Evolutionary conservation across 2,797 vertebrate genomes (phyloP), one percentile per base, ranked within the genome.

Genomic region (Coilia nasus): DNA sequence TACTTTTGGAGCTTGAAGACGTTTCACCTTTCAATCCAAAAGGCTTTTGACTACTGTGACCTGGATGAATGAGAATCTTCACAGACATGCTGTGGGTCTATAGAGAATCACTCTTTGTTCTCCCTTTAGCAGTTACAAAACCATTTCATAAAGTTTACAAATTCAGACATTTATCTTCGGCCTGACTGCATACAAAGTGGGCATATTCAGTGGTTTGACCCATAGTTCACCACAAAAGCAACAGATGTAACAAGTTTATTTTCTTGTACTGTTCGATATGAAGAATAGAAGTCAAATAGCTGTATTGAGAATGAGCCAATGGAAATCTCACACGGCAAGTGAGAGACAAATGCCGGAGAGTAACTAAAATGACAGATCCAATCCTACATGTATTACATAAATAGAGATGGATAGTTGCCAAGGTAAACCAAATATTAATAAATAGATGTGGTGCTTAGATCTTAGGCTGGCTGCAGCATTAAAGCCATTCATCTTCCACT

Each of bases 381-480:
- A 94, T 95, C 92, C 92, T 93, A 92, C 92, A 92, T 89, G 89
- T 93, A 94, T 90, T 93, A 92, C 88, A 88, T 87, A 93, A 94
- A 96, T 91, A 91, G 91, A 92, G 94, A 95, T 95, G 91, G 93
- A 95, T 94, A 88, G 92, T 91, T 90, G 84, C 88, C 81, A 87
- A 87, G 87, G 90, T 90, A 92, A 94, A 94, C 91, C 92, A 94
- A 96, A 94, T 94, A 94, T 94, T 94, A 95, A 95, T 94, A 95
- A 94, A 95, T 94, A 94, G 93, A 92, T 93, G 92, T 94, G 93
- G 86, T 91, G 91, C 90, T 94, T 92, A 93, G 92, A 93, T 93
- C 91, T 93, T 92, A 94, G 89, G 90, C 94, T 92, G 90, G 92
- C 89, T 85, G 85, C 84, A n/a, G 92, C 93, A 90, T 94, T 93